Base-by-base conservation (phyloP, 53 echinoderm and acorn worm species). In the Astropecten irregularis region DNA sequence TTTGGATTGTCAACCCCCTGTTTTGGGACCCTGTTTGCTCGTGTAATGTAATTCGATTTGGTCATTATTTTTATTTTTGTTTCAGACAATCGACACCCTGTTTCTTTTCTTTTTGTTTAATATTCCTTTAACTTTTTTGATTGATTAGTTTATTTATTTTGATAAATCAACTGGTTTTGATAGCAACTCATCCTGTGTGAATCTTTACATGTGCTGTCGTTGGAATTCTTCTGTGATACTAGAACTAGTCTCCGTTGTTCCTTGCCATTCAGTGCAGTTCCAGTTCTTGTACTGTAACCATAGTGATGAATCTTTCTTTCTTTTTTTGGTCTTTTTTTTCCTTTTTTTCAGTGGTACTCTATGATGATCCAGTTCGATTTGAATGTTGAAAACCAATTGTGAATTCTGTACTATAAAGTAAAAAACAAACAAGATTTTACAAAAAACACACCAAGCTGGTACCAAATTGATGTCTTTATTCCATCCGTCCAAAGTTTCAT, bases 401-500 rank as follows among this genome's bases (percentile, higher is more conserved):
- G 44, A 61, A 57, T 61, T 62, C 79, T 62, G 79, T 62, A 79
- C 40, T 25, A 27, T 69, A 25, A 23, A 46, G 23, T 14, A 69
- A n/a, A n/a, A n/a, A n/a, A n/a, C n/a, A n/a, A n/a, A n/a, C n/a
- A n/a, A n/a, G n/a, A n/a, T n/a, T n/a, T n/a, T n/a, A n/a, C n/a
- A n/a, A n/a, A n/a, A n/a, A n/a, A n/a, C n/a, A n/a, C n/a, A 69
- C 59, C 57, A 72, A 72, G 53, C 51, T 72, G 51, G 72, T 51
- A 72, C 72, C 51, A 72, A 72, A 50, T 72, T 42, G 38, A 72
- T 72, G 72, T 72, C 53, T 52, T 52, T 50, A 48, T 79, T 61
- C 79, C 79, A 79, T 79, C 79, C 79, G 79, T 79, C 79, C 79
- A 79, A 46, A 79, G 32, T 31, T 79, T 79, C 62, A 46, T 60